phyloP scores from a whole-genome alignment of 2,113 vertebrate species.

The Nipponia nippon region DNA sequence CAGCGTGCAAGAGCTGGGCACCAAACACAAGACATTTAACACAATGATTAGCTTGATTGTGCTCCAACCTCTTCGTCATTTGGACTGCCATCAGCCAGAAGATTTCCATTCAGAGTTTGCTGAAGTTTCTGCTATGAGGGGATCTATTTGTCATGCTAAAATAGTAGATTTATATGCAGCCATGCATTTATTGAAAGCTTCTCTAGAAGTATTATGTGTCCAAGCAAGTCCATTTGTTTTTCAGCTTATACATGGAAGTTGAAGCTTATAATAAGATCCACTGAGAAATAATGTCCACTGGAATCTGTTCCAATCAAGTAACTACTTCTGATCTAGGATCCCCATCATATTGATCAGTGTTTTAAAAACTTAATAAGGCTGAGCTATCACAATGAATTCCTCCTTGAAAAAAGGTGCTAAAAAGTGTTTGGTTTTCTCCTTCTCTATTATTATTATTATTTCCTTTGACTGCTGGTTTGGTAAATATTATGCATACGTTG shows the following conservation, averaged over 20 bases:
- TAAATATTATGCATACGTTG: neutral
- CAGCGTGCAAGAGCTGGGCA: neutral
- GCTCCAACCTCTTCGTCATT: neutral
- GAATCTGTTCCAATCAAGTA: neutral
- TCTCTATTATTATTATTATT: neutral
- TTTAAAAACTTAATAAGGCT: neutral
- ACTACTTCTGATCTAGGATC: neutral
- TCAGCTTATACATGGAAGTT: too few relatives aligned
- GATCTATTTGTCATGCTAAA: neutral
- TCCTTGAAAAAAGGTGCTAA: neutral
- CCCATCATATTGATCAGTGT: neutral
- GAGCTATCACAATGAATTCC: neutral
- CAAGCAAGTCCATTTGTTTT: neutral
- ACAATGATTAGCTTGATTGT: neutral
- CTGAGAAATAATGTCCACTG: neutral
- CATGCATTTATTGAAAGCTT: neutral
- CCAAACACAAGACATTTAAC: rapidly evolving
- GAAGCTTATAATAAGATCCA: too few relatives aligned
- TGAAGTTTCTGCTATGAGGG: neutral
- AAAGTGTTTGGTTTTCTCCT: neutral
- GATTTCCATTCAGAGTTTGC: neutral
- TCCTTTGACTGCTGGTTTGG: neutral
- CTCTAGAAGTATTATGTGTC: neutral
- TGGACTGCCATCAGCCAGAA: neutral
- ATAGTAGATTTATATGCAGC: neutral